Conservation (phyloP, 2,113 vertebrate species). For the Proterorhinus semilunaris region DNA sequence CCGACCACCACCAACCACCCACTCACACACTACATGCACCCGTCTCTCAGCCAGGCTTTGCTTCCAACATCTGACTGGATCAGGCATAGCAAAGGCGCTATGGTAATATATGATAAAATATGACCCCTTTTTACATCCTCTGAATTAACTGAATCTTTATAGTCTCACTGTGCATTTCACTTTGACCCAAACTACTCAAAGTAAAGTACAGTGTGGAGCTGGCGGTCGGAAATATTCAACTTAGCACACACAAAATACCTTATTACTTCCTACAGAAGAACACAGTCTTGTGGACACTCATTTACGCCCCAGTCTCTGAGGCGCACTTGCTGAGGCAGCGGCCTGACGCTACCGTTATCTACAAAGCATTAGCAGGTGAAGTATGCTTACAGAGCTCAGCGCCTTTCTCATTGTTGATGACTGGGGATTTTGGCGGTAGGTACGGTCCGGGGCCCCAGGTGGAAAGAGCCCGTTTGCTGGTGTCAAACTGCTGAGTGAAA, state of each 20-base stretch:
- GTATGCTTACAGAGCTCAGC: constrained; percentile 85
- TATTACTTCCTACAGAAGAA: background rate
- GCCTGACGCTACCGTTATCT: constrained; percentile 14
- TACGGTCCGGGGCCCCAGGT: constrained; percentile 97
- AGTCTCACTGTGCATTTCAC: background rate
- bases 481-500: constrained; percentile 98
- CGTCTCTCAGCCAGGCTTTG: too few species aligned
- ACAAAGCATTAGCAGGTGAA: constrained; percentile 1
- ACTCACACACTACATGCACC: too few species aligned
- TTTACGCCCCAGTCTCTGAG: background rate
- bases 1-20: too few species aligned
- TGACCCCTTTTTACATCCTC: background rate
- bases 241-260: background rate
- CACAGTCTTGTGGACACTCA: background rate
- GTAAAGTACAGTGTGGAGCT: background rate
- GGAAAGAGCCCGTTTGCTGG: constrained; percentile 95
- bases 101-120: background rate
- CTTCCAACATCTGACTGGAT: too few species aligned
- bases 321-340: constrained; percentile 11
- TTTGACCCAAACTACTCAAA: background rate
- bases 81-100: too few species aligned
- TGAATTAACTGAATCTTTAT: background rate
- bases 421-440: constrained; percentile 87
- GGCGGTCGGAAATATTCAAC: background rate
- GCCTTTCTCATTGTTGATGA: constrained; percentile 85